phyloP scores from a whole-genome alignment of 2,113 vertebrate genomes.

The Murina feae region DNA sequence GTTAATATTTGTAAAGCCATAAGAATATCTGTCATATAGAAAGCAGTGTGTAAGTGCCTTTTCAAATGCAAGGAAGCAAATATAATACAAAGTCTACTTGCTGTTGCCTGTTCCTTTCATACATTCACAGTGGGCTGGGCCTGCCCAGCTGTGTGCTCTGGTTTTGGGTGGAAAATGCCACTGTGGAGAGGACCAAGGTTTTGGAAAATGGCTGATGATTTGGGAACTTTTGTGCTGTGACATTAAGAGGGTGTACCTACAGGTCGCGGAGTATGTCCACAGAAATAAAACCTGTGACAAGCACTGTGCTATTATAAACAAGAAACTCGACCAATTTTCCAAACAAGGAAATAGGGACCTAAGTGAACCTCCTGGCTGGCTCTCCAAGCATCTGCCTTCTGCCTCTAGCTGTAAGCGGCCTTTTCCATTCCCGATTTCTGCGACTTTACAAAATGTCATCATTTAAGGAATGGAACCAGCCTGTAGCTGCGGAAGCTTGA shows the following conservation, averaged over 20 bases:
- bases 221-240: neutral
- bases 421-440: conserved; percentile 18
- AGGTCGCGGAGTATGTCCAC: neutral
- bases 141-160: neutral
- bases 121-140: neutral
- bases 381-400: neutral
- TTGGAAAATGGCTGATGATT: neutral
- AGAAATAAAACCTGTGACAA: neutral
- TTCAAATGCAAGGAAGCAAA: neutral
- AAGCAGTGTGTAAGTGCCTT: neutral
- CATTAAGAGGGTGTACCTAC: neutral
- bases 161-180: neutral
- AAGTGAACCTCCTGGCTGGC: neutral
- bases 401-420: neutral
- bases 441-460: conserved; percentile 53
- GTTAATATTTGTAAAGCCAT: neutral
- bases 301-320: too few species aligned
- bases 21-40: neutral
- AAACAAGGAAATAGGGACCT: neutral
- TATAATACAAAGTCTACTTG: neutral
- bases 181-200: neutral
- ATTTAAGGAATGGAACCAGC: conserved; percentile 44
- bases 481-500: neutral
- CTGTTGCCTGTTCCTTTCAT: neutral
- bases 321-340: neutral